Base-by-base conservation (phyloP, 2,113 vertebrate species). In the Nibea albiflora region DNA sequence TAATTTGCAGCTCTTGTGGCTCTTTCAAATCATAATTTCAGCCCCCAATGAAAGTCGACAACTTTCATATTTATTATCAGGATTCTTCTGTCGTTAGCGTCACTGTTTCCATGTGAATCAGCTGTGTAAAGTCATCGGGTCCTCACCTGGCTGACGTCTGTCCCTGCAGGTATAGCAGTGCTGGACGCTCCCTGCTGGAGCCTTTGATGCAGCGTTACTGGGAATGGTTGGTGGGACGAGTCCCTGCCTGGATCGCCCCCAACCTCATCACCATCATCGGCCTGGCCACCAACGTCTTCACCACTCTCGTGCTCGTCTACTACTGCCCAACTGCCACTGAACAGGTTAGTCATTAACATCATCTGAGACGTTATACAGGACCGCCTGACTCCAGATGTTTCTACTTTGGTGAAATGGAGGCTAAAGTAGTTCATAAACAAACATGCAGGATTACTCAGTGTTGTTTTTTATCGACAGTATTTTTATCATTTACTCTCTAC, bases 281-380 rank as follows among this genome's bases (percentile, higher is more conserved):
- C 94, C 96, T 99, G 85, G 95, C 95, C 60, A 97, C 97, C 93
- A 99, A 99, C 76, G 96, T 98, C 92, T 96, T 96, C 91, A 99
- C 98, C 85, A 99, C 98, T 22, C 93, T 99, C 44, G 95, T 99
- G 72, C 95, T 99, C 76, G 95, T 98, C 66, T 97, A 95, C 89
- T 99, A 99, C 93, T 99, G 98, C 82, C 98, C 98, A 1, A 98
- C 98, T 82, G 98, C 98, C 81, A 99, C 97, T 1, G 98, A 99
- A 35, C 96, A 98, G 97, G 98, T 99, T 84, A 92, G 94, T 17
- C 44, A 1, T 50, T 10, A 1, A 26, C 35, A 35, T 35, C 5
- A 35, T 46, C 3, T 20, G 4, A n/a, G 31, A 3, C 4, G n/a
- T 42, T 50, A 0, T 0, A 1, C 65, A 5, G 14, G 2, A 17